phyloP scores from a whole-genome alignment of 2,888 invertebrate genomes.

The Macrosiphum euphorbiae region DNA sequence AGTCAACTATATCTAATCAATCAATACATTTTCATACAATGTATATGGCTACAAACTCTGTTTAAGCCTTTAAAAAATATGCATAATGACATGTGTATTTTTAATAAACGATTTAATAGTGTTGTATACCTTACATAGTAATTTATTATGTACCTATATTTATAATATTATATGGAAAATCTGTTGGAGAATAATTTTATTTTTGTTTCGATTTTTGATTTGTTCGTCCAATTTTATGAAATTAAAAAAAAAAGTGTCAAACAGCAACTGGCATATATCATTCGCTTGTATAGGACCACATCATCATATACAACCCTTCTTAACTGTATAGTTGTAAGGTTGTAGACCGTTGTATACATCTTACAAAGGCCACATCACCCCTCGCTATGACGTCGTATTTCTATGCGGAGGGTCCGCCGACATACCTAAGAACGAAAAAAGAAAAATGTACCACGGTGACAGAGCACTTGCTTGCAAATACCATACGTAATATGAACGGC shows the following conservation, averaged over 20 bases:
- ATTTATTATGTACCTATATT: neutral
- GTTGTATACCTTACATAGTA: neutral
- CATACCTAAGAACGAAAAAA: neutral
- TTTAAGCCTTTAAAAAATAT: neutral
- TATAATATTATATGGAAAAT: neutral
- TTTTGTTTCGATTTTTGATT: neutral
- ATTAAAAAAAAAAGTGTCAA: neutral
- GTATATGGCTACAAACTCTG: neutral
- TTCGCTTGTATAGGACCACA: neutral
- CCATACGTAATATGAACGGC: neutral
- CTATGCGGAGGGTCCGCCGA: neutral
- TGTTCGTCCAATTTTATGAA: neutral
- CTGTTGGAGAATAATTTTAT: neutral
- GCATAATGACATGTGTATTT: neutral
- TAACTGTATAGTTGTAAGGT: neutral
- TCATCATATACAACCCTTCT: neutral
- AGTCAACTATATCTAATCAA: constrained; percentile 17
- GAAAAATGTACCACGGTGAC: neutral
- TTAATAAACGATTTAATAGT: neutral
- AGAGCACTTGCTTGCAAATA: neutral
- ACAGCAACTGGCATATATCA: neutral
- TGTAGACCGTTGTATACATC: neutral
- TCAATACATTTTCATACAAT: neutral
- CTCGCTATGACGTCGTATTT: neutral
- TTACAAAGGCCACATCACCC: neutral